Evolutionary conservation across 1,140 invertebrate species (phyloP), one percentile per base, ranked within the genome.

Genomic region (Rhopalosiphum padi): DNA sequence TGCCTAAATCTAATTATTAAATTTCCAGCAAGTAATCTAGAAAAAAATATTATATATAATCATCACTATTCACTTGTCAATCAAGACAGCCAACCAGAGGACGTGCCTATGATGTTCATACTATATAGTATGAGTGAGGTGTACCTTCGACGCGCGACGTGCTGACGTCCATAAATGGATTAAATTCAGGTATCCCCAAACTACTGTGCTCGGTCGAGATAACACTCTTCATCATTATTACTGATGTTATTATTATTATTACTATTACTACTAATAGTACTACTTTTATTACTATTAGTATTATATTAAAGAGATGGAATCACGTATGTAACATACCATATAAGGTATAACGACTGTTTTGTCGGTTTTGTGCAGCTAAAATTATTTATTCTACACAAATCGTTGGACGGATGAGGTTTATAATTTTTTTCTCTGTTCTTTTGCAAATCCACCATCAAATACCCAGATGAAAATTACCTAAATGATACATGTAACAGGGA

Each of bases 281-380:
- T 92, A 51, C 5, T 77, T 48, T n/a, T 83, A 83, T 35, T 92
- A 51, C n/a, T 83, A 82, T 82, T 83, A 92, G 37, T 83, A 55
- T 83, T 92, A 35, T 91, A 91, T 48, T 91, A 46, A 91, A 91
- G n/a, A 83, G 68, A 37, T 83, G 90, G 90, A 92, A 92, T 92
- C 90, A 92, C 90, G 68, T 51, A 92, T 92, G 46, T 92, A 83
- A 51, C 68, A 48, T 22, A 21, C 90, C 90, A 83, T 92, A 92
- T 51, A 92, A 35, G 90, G 90, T 51, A 92, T 92, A 92, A 92
- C 68, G 35, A 83, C 68, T 48, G 46, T 90, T 60, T 89, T 43
- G 37, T 51, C 46, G 48, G n/a, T 48, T 51, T 68, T 92, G 46
- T n/a, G 77, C n/a, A 46, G n/a, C 43, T 82, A 21, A 89, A 53